phyloP scores from a whole-genome alignment of 1,140 invertebrate genomes.

The Nebria ingens region DNA sequence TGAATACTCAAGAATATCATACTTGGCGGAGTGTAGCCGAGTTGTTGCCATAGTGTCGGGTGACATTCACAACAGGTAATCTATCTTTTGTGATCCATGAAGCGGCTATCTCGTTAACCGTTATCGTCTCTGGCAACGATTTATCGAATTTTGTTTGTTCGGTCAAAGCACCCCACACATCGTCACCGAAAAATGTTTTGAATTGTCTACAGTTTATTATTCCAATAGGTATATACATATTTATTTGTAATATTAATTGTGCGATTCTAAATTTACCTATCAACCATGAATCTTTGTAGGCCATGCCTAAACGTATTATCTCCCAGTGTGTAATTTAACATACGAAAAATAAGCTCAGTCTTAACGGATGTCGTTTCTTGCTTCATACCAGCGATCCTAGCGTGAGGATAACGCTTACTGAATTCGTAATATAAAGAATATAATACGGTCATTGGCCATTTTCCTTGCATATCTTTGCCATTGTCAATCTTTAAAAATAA shows the following conservation, averaged over 20 bases:
- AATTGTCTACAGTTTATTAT: conserved; percentile 40
- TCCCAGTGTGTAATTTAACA: conserved; percentile 83
- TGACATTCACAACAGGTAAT: conserved; percentile 67
- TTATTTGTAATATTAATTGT: not conserved
- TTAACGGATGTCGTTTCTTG: conserved; percentile 57
- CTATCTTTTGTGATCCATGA: conserved; percentile 75
- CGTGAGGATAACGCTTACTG: conserved; percentile 59
- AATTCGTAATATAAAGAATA: conserved; percentile 68
- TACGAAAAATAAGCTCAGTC: conserved; percentile 82
- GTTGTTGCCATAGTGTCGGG: conserved; percentile 53
- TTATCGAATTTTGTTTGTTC: conserved; percentile 49
- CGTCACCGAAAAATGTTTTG: conserved; percentile 64
- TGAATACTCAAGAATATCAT: conserved; percentile 14
- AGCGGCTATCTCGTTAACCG: conserved; percentile 55
- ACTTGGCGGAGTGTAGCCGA: conserved; percentile 57
- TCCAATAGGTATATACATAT: not conserved
- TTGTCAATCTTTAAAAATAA: conserved; percentile 43
- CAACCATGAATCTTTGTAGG: conserved; percentile 55
- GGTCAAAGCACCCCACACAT: conserved; percentile 70
- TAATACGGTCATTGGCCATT: conserved; percentile 62
- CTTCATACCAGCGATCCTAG: conserved; percentile 58
- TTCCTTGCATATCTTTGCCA: conserved; percentile 56
- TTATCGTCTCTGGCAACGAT: conserved; percentile 43
- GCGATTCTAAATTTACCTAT: conserved; percentile 38
- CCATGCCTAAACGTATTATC: conserved; percentile 65